Conservation (phyloP, 2,888 invertebrate species). For the Rotaria socialis region DNA sequence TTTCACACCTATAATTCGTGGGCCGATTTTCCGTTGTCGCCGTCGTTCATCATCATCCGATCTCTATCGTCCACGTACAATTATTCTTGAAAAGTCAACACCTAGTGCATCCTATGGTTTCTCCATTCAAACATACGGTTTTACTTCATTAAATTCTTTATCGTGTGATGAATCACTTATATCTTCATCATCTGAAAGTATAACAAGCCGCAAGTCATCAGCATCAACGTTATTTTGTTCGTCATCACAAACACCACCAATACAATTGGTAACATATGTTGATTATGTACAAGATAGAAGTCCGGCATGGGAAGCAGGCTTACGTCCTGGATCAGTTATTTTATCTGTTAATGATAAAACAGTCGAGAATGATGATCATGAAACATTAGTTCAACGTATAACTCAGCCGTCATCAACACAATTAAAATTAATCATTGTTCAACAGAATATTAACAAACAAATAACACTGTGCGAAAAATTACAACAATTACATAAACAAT, state of each 20-base stretch:
- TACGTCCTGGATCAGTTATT: slow-evolving; percentile 7
- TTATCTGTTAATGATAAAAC: slow-evolving; percentile 16
- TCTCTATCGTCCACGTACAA: slow-evolving; percentile 29
- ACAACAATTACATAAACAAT: slow-evolving; percentile 14
- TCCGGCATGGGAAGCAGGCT: slow-evolving; percentile 5
- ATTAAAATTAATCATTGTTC: background rate
- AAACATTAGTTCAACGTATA: slow-evolving; percentile 5
- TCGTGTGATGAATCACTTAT: background rate
- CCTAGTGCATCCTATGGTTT: background rate
- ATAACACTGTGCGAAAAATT: slow-evolving; percentile 10
- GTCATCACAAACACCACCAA: background rate
- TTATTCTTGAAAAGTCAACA: background rate
- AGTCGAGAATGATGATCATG: slow-evolving; percentile 28
- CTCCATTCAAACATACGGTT: slow-evolving; percentile 30
- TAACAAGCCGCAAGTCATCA: background rate
- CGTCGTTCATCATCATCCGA: background rate
- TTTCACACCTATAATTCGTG: background rate
- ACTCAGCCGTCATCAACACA: background rate
- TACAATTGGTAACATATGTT: background rate
- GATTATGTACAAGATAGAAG: background rate
- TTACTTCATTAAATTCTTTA: background rate
- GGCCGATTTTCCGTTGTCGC: background rate
- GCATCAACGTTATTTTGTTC: background rate
- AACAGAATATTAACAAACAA: slow-evolving; percentile 33
- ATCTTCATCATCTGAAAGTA: background rate